A percentile compares a stretch with the other conserved stretches of the same genome.
Conservation (phyloP, 2,888 invertebrate species). For the Chymomyza amoena region DNA sequence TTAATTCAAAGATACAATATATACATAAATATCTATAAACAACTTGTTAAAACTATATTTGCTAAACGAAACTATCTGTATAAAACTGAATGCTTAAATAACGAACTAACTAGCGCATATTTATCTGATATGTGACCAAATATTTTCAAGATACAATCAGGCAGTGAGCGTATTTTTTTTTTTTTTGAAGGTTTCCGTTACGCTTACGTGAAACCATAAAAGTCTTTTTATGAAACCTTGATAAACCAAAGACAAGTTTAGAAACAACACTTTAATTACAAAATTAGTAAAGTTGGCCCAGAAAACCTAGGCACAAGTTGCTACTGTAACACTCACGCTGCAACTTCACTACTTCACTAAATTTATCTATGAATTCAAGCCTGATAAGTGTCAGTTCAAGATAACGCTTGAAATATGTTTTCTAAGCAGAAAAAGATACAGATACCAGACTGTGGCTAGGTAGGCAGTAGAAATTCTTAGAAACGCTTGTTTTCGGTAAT, state of each 20-base stretch:
- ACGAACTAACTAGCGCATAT: not conserved
- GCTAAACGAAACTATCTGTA: not conserved
- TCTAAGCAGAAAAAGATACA: slow-evolving; percentile 11
- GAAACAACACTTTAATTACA: not conserved
- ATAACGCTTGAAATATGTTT: not conserved
- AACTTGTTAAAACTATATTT: too few relatives aligned
- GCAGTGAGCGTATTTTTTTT: not conserved
- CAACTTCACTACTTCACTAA: not conserved
- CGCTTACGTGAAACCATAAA: not conserved
- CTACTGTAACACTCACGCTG: not conserved
- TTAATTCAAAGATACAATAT: slow-evolving; percentile 33
- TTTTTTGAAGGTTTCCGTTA: not conserved
- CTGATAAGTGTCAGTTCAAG: not conserved
- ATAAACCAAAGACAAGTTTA: not conserved
- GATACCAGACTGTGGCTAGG: not conserved
- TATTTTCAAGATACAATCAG: not conserved
- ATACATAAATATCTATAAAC: slow-evolving; percentile 5
- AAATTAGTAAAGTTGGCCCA: not conserved
- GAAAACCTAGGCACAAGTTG: not conserved
- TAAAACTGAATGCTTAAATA: not conserved
- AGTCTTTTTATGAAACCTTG: not conserved
- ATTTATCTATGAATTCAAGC: not conserved
- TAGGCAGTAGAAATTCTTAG: slow-evolving; percentile 22
- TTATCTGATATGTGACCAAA: not conserved
- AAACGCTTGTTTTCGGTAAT: slow-evolving; percentile 34